Base-by-base conservation (phyloP, 35 echinoderm and acorn worm species). In the Ophiothrix spiculata region DNA sequence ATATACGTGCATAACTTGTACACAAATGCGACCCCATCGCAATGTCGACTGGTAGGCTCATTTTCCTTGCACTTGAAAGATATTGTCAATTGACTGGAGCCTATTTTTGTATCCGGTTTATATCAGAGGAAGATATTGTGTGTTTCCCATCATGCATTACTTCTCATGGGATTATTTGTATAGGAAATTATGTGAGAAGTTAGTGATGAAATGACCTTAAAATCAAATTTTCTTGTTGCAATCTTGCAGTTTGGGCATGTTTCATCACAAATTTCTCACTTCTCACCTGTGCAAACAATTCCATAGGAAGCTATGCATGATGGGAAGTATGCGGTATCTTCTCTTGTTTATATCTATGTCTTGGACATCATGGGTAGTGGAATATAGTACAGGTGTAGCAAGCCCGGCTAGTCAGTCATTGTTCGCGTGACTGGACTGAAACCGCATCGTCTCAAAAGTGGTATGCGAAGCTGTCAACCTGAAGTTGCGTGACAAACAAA, bases 81-180 rank as follows among this genome's bases (percentile, higher is more conserved):
- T 6, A n/a, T 69, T 69, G 29, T n/a, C 60, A 69, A 69, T 69
- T 12, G 60, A 15, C 60, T 69, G 10, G 29, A 69, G 29, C 4
- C 60, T n/a, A 69, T 69, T 69, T 69, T 69, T 69, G 25, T 28
- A 69, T 69, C 60, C 60, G 60, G 60, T 69, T 69, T 10, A 69
- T 28, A 69, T 69, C 60, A n/a, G n/a, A n/a, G n/a, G n/a, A n/a
- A n/a, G n/a, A n/a, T n/a, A n/a, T n/a, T n/a, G n/a, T n/a, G n/a
- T n/a, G n/a, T n/a, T n/a, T n/a, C n/a, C n/a, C n/a, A n/a, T n/a
- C n/a, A n/a, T n/a, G n/a, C n/a, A n/a, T n/a, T n/a, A n/a, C n/a
- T n/a, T n/a, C n/a, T n/a, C n/a, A n/a, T n/a, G n/a, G n/a, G n/a
- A n/a, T n/a, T n/a, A n/a, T n/a, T n/a, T n/a, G n/a, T n/a, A n/a